Evolutionary conservation across 2,113 vertebrate species (phyloP).

Genomic region (Trichomycterus rosablanca): DNA sequence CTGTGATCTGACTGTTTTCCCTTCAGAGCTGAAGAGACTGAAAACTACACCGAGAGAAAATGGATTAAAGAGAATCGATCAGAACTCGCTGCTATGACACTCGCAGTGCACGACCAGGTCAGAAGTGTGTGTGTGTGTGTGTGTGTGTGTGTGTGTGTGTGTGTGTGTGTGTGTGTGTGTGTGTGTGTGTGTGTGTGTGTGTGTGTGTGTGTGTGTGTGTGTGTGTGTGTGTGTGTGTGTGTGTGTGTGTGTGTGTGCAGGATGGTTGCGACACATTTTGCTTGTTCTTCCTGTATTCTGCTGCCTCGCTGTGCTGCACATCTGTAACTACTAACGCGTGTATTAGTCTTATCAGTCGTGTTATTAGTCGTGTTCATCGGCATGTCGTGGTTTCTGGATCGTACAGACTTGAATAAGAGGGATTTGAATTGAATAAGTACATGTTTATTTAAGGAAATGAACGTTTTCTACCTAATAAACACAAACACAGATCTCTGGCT

Average conservation of each 20-base stretch:
- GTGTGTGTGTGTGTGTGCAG: neutral
- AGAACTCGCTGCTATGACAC: conserved; percentile 33
- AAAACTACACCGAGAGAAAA: conserved; percentile 3
- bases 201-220: too few relatives aligned
- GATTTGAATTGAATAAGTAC: too few relatives aligned
- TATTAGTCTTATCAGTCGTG: too few relatives aligned
- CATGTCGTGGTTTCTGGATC: too few relatives aligned
- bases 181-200: too few relatives aligned
- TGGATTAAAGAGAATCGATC: conserved; percentile 46
- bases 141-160: neutral
- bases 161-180: neutral
- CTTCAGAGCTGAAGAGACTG: conserved; percentile 18
- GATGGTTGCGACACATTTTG: conserved; percentile 17
- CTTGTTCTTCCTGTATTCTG: neutral
- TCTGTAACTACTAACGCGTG: conserved; percentile 1
- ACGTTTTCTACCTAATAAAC: too few relatives aligned
- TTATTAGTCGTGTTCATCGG: neutral
- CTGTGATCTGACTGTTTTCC: neutral
- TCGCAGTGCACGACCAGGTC: conserved; percentile 22
- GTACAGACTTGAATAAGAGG: too few relatives aligned
- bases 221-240: neutral
- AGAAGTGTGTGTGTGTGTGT: conserved; percentile 15
- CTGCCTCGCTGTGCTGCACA: conserved; percentile 11
- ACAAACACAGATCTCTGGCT: neutral
- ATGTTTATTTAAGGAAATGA: too few relatives aligned